Percentiles rank a stretch among this genome's conserved stretches.
phyloP scores from a whole-genome alignment of 1,140 invertebrate genomes.

The Oscheius sp. region DNA sequence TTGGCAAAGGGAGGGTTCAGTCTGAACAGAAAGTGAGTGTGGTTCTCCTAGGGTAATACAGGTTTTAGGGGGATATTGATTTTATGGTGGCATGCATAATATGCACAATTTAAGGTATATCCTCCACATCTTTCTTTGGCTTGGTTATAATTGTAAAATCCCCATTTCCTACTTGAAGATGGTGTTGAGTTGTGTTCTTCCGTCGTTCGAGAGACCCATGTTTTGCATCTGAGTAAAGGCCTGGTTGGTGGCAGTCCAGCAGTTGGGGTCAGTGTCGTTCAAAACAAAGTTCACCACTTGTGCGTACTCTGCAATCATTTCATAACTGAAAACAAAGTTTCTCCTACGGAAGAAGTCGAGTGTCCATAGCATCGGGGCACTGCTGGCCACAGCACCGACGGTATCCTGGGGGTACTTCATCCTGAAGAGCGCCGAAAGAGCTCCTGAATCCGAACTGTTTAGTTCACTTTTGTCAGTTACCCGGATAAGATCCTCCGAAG shows the following conservation, averaged over 20 bases:
- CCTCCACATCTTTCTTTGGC: no score
- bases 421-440: conserved; percentile 80
- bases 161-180: conserved; percentile 23
- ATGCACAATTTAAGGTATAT: no score
- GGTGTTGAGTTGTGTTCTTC: conserved; percentile 16
- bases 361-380: conserved; percentile 28
- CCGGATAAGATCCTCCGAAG: conserved; percentile 84
- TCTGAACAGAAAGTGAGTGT: no score
- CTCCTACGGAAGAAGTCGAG: conserved; percentile 69
- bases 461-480: conserved; percentile 54
- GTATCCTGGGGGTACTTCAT: conserved; percentile 84
- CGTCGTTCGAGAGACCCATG: neutral
- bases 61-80: no score
- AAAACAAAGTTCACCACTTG: conserved; percentile 31
- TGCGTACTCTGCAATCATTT: conserved; percentile 28
- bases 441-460: conserved; percentile 74
- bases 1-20: conserved; percentile 23
- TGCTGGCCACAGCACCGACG: conserved; percentile 69
- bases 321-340: neutral
- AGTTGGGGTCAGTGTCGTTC: conserved; percentile 18
- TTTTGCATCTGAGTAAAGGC: conserved; percentile 37
- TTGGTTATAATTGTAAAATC: neutral
- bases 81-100: no score
- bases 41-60: no score
- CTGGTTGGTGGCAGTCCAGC: neutral